Base-by-base conservation (phyloP, 2,888 invertebrate genomes). In the Aphrophora alni region DNA sequence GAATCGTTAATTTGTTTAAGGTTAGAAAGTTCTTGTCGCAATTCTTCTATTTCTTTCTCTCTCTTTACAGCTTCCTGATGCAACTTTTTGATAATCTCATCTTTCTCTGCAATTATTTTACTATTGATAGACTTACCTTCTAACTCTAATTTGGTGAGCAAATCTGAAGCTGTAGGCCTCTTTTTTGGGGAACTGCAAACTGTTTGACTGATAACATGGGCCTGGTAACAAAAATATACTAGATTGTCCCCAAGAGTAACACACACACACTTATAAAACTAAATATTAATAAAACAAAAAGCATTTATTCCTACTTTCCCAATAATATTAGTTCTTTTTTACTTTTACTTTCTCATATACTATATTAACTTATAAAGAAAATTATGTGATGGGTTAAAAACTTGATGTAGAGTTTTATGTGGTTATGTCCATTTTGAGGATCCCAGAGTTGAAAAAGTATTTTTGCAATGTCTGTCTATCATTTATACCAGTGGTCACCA, bases 161-260 rank as follows among this genome's bases (percentile, higher is more conserved):
- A 88, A 75, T 91, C 90, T 1, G 87, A 86, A 0, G 93, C 91
- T 77, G 92, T 90, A 0, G 93, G 90, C 38, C 94, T 88, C 79
- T 89, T 90, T 68, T 87, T 87, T 0, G 92, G 90, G 81, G 91
- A 88, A 59, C 89, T 87, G 80, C 90, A 89, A 0, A 93, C 89
- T 10, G 93, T 87, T 85, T 91, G 91, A 1, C 89, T 90, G 17
- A 93, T 91, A 71, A 93, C 90, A 80, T 91, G 90, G 0, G 91
- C 91, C 87, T 89, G 79, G 38, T 59, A 71, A 38, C 68, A 72
- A 44, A n/a, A 28, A n/a, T n/a, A n/a, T n/a, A n/a, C n/a, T n/a
- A n/a, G n/a, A n/a, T n/a, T 25, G 1, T 24, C n/a, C 3, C 24
- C 7, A 24, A 0, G 44, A 12, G 10, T 17, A 44, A n/a, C 21